Percentiles rank a stretch among this genome's conserved stretches.
These are phyloP conservation scores for Gryllus bimaculatus DNA, from an alignment of 1,140 invertebrate genomes.

Conservation along the genomic window DNA sequence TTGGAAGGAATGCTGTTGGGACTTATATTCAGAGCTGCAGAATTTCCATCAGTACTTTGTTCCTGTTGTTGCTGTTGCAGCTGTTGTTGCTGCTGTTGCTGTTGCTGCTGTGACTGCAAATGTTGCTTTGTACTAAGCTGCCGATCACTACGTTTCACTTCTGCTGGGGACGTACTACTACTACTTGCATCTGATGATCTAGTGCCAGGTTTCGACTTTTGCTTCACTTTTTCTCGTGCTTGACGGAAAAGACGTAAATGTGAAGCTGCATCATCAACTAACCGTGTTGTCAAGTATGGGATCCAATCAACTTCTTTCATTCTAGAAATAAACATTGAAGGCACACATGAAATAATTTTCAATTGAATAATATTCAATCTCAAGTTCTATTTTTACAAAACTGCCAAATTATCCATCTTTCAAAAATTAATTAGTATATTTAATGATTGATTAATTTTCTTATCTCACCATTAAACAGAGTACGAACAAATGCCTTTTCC, in stretches of 20 bases:
- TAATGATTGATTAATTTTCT: too few relatives aligned
- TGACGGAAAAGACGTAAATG: conserved; percentile 73
- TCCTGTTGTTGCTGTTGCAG: background rate
- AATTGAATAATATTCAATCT: too few relatives aligned
- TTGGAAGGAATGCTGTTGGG: background rate
- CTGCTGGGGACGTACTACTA: background rate
- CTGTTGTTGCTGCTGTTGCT: too few relatives aligned
- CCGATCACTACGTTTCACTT: background rate
- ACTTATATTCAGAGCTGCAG: background rate
- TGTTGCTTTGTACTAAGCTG: background rate
- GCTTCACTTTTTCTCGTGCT: conserved; percentile 55
- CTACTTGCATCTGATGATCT: background rate
- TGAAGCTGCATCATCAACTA: conserved; percentile 83
- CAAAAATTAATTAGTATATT: too few relatives aligned
- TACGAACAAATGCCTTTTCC: too few relatives aligned
- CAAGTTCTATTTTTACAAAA: too few relatives aligned
- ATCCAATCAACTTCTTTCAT: conserved; percentile 85
- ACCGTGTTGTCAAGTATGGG: conserved; percentile 69
- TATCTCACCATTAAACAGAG: too few relatives aligned
- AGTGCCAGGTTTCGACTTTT: conserved; percentile 23
- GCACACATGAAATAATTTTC: too few relatives aligned
- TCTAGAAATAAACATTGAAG: conserved; percentile 36
- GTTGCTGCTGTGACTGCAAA: too few relatives aligned
- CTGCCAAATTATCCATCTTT: too few relatives aligned
- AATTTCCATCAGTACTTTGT: background rate